phyloP scores from a whole-genome alignment of 2,797 vertebrate species.

The Rhabdophis nuchalis region DNA sequence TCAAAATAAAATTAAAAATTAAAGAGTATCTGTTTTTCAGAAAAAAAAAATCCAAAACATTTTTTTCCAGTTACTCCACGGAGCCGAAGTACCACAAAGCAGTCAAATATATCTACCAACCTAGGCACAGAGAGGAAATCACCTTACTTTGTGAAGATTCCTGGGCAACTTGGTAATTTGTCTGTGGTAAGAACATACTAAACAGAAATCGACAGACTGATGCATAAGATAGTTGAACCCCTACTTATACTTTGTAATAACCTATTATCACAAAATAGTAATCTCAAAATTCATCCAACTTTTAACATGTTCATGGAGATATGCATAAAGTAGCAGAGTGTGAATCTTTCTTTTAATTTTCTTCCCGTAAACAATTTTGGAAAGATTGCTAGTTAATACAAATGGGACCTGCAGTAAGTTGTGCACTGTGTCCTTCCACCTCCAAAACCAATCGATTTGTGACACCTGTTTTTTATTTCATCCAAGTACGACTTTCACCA shows the following conservation, averaged over 20 bases:
- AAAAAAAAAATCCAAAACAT: background rate
- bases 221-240: background rate
- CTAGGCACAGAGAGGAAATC: constrained; percentile 77
- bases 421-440: background rate
- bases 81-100: constrained; percentile 65
- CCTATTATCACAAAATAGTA: background rate
- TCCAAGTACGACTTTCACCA: background rate
- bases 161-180: constrained; percentile 70
- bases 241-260: background rate
- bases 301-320: background rate
- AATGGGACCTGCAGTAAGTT: background rate
- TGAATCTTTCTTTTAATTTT: background rate
- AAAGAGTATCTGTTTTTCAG: background rate
- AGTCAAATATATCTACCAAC: constrained; percentile 81
- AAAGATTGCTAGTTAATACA: background rate
- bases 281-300: background rate
- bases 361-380: background rate
- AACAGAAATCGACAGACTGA: background rate
- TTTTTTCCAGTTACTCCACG: constrained; percentile 68
- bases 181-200: constrained; percentile 70
- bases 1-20: background rate
- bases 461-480: background rate
- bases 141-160: constrained; percentile 75
- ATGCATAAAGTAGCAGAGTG: background rate
- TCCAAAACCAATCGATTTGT: background rate